Evolutionary conservation across 2,797 vertebrate species (phyloP), one percentile per base, ranked within the genome.

Genomic region (Pipistrellus pygmaeus): DNA sequence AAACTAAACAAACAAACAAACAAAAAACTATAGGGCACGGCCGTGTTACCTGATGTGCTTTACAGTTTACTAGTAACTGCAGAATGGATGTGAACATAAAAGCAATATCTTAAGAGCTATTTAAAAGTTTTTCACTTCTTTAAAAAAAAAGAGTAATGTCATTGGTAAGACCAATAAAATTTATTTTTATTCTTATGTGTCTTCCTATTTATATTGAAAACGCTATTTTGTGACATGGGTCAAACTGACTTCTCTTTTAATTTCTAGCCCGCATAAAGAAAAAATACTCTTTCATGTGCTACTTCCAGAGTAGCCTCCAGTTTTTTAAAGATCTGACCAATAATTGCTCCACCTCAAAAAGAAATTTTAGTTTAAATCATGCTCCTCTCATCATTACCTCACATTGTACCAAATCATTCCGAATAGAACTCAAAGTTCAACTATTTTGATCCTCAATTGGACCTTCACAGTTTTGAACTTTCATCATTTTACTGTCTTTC

Each of bases 11-110:
- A 53, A 53, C 6, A 18, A 20, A 20, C 8, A 53, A 53, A 53
- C 6, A 53, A 21, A 23, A 93, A 95, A 8, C 55, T 81, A 11
- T 8, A 88, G 55, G 64, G 11, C 72, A 89, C 35, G 62, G 6
- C n/a, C 62, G 5, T 62, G 21, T 92, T 76, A 96, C 46, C 20
- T 21, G 23, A 3, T n/a, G 6, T 89, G 7, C 10, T 95, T 97
- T 85, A 46, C 48, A 57, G 82, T 89, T 35, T 84, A 30, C 12
- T 60, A 60, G 25, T 30, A 92, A 83, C 1, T 23, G 15, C 48
- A 77, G 48, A 46, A 93, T 89, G 46, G 4, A 75, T 2, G 18
- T 20, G 73, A 7, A 23, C 27, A 44, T 84, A 51, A 93, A 92
- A 94, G 77, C 51, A 93, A 2, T 27, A 72, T 3, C 27, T 87